Conservation (phyloP, 2,113 vertebrate genomes). For the Mus musculus region DNA sequence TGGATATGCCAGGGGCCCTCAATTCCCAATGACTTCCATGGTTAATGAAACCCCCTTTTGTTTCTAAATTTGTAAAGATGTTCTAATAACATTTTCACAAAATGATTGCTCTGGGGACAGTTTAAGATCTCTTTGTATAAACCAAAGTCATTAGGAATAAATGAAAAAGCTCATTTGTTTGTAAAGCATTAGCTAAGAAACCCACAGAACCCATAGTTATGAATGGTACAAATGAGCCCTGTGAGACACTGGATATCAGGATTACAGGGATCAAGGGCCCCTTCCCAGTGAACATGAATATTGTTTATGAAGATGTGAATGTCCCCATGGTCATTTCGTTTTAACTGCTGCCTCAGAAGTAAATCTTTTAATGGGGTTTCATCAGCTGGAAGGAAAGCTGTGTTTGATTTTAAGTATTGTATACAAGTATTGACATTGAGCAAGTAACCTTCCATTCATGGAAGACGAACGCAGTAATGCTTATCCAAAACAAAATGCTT, state of each 20-base stretch:
- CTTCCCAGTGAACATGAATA: slow-evolving; percentile 67
- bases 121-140: slow-evolving; percentile 79
- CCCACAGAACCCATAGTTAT: slow-evolving; percentile 59
- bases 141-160: slow-evolving; percentile 75
- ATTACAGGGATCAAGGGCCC: not conserved
- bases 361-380: slow-evolving; percentile 72
- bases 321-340: slow-evolving; percentile 60
- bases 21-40: slow-evolving; percentile 48
- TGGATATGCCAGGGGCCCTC: not conserved
- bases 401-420: slow-evolving; percentile 15
- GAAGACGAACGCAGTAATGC: not conserved
- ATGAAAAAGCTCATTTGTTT: slow-evolving; percentile 78
- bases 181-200: slow-evolving; percentile 73
- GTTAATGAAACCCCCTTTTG: slow-evolving; percentile 66
- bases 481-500: slow-evolving; percentile 63
- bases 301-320: slow-evolving; percentile 73
- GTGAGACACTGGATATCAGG: slow-evolving; percentile 55
- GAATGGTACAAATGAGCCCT: slow-evolving; percentile 74
- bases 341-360: slow-evolving; percentile 68
- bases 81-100: slow-evolving; percentile 69
- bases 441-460: not conserved
- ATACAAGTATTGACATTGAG: not conserved
- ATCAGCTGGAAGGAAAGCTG: slow-evolving; percentile 55
- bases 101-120: slow-evolving; percentile 71
- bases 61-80: slow-evolving; percentile 53